Conservation (phyloP, 2,113 vertebrate species). For the Eptatretus burgeri region DNA sequence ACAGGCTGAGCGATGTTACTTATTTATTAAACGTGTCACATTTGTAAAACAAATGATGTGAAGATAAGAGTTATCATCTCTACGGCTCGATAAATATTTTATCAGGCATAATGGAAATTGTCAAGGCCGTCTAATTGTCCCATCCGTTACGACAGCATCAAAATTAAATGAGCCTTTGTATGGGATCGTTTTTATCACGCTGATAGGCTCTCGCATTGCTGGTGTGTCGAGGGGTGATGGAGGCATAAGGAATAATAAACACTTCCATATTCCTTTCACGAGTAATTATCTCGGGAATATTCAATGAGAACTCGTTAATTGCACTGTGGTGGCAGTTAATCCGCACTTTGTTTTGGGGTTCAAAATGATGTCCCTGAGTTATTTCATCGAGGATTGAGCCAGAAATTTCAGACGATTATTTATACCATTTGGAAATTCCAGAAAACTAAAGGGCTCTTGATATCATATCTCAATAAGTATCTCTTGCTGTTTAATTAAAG, state of each 20-base stretch:
- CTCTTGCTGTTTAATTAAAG: no score
- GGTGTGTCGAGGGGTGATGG: neutral
- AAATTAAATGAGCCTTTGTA: conserved; percentile 3
- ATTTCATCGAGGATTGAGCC: no score
- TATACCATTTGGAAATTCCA: no score
- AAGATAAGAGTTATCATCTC: conserved; percentile 56
- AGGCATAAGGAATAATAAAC: conserved; percentile 3
- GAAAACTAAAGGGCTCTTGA: no score
- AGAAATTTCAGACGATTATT: no score
- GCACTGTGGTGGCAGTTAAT: no score
- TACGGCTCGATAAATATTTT: conserved; percentile 97
- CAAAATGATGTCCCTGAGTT: no score
- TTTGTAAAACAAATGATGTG: conserved; percentile 71
- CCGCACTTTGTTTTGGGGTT: no score
- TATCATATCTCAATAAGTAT: no score
- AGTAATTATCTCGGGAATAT: neutral
- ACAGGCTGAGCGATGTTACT: conserved; percentile 20
- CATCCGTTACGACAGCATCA: conserved; percentile 33
- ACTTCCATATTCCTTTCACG: neutral
- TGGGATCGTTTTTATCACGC: conserved; percentile 5
- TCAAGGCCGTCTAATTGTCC: conserved; percentile 89
- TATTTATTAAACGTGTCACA: conserved; percentile 25
- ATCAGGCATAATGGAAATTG: conserved; percentile 99
- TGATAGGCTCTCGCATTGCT: neutral
- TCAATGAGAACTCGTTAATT: neutral